Evolutionary conservation across 2,797 vertebrate species (phyloP).

Genomic region (Alca torda): DNA sequence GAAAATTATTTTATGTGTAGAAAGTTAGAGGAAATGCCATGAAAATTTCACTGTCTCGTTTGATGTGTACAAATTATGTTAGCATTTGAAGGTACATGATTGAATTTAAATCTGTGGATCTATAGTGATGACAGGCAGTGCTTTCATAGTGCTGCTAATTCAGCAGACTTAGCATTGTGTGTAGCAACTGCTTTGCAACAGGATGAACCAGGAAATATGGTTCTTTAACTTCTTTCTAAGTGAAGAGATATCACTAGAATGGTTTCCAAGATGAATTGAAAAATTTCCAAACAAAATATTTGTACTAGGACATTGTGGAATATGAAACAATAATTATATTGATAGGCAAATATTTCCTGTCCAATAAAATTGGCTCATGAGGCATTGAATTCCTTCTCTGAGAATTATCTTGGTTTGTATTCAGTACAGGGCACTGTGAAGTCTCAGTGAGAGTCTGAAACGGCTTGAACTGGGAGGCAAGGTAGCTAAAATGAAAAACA

Average conservation of each 20-base stretch:
- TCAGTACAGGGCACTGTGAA: neutral
- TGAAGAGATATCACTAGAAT: neutral
- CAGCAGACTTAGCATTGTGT: neutral
- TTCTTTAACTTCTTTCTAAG: neutral
- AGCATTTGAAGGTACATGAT: neutral
- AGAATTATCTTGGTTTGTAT: neutral
- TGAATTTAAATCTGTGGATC: neutral
- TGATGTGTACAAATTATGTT: neutral
- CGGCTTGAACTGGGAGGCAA: neutral
- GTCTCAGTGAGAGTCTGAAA: neutral
- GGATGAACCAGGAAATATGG: neutral
- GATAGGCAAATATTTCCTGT: neutral
- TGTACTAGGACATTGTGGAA: slow-evolving; percentile 2
- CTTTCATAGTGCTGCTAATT: neutral
- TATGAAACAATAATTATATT: neutral
- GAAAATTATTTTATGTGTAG: neutral
- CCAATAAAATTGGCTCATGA: neutral
- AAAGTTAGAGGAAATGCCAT: neutral
- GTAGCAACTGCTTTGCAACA: neutral
- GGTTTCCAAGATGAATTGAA: neutral
- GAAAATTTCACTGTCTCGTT: neutral
- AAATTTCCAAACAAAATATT: neutral
- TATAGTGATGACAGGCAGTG: neutral
- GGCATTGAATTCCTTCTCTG: neutral
- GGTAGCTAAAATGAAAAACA: neutral